Evolutionary conservation across 2,113 vertebrate species (phyloP).

Genomic region (Sphyrna mokarran): DNA sequence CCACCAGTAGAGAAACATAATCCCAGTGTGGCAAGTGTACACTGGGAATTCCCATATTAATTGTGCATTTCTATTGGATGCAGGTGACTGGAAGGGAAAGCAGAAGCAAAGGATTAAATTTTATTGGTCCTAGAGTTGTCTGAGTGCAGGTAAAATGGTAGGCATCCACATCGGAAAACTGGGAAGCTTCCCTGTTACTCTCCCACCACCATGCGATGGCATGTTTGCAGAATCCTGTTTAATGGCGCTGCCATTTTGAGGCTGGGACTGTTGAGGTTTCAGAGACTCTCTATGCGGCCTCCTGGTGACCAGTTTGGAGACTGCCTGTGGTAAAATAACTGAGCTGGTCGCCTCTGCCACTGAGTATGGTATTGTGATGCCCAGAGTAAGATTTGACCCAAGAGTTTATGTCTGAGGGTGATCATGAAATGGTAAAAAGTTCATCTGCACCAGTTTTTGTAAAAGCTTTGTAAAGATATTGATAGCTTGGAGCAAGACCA

Average conservation of each 20-base stretch:
- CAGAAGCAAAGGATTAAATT: not conserved
- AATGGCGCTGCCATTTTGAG: not conserved
- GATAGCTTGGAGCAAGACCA: slow-evolving; percentile 5
- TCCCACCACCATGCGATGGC: not conserved
- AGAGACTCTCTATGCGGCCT: not conserved
- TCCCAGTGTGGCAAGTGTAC: not conserved
- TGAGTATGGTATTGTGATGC: not conserved
- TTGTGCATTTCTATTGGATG: not conserved
- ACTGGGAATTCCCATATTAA: not conserved
- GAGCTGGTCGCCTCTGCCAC: not conserved
- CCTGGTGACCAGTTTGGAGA: not conserved
- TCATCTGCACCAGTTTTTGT: not conserved
- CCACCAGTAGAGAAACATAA: not conserved
- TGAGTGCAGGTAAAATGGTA: no score
- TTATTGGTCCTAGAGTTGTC: no score
- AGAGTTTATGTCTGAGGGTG: not conserved
- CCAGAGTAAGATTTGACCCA: not conserved
- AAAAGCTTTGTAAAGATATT: not conserved
- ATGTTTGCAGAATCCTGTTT: no score
- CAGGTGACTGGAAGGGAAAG: not conserved
- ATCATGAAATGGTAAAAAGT: not conserved
- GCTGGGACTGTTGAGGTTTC: not conserved
- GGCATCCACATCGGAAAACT: no score
- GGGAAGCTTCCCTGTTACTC: no score
- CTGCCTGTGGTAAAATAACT: not conserved